Evolutionary conservation across 2,797 vertebrate genomes (phyloP).

Genomic region (Cynopterus sphinx): DNA sequence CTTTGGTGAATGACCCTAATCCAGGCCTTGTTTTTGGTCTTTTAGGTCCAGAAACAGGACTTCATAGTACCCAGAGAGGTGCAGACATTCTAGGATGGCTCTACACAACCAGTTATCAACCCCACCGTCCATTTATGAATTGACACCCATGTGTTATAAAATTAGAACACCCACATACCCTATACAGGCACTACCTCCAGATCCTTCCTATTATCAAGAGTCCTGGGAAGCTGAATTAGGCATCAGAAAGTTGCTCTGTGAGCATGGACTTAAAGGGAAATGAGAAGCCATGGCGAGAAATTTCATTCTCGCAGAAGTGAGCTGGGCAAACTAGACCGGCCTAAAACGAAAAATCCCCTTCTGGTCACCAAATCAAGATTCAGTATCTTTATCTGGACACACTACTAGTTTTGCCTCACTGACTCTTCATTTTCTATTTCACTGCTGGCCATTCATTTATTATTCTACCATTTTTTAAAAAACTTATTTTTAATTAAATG

Average conservation of each 20-base stretch:
- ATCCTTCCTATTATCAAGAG: not conserved
- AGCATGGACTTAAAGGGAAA: not conserved
- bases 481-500: not conserved
- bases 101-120: not conserved
- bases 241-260: not conserved
- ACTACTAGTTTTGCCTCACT: not conserved
- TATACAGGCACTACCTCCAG: not conserved
- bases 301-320: not conserved
- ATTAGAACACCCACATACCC: not conserved
- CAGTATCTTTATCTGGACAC: not conserved
- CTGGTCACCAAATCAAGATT: not conserved
- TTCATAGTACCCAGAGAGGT: not conserved
- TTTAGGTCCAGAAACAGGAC: not conserved
- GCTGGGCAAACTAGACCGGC: not conserved
- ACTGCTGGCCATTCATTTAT: not conserved
- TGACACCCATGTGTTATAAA: not conserved
- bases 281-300: not conserved
- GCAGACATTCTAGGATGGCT: not conserved
- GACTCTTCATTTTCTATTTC: not conserved
- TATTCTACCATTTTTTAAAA: not conserved
- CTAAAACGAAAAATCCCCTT: not conserved
- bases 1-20: not conserved
- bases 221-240: not conserved
- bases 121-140: not conserved
- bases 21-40: not conserved